phyloP scores from a whole-genome alignment of 2,888 invertebrate genomes.

The Gastrophysa polygoni region DNA sequence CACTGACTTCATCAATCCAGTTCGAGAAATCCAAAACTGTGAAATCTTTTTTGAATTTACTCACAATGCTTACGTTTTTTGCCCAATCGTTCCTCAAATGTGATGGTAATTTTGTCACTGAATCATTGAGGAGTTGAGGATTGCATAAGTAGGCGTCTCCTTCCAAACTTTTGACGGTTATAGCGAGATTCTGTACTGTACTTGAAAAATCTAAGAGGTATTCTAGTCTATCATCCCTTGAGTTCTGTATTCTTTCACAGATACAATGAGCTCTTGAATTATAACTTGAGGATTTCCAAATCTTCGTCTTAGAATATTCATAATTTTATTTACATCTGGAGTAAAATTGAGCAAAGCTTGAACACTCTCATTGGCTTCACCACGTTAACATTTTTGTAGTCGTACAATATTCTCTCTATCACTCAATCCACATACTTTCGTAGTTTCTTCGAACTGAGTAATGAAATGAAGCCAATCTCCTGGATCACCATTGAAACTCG shows the following conservation, averaged over 20 bases:
- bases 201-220: neutral
- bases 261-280: conserved; percentile 8
- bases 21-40: conserved; percentile 3
- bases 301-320: neutral
- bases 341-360: conserved; percentile 1
- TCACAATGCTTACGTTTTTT: neutral
- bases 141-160: conserved; percentile 1
- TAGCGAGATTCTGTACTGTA: conserved; percentile 1
- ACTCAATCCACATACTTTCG: neutral
- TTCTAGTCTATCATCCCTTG: neutral
- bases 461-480: conserved; percentile 11
- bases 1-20: neutral
- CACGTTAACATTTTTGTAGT: conserved; percentile 1
- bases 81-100: neutral
- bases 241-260: neutral
- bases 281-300: conserved; percentile 14
- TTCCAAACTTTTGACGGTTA: conserved; percentile 6
- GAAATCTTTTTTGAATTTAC: neutral
- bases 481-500: conserved; percentile 3
- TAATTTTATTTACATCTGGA: conserved; percentile 2
- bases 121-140: conserved; percentile 3
- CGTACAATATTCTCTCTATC: neutral
- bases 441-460: conserved; percentile 1
- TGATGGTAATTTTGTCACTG: neutral
- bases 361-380: neutral